These are phyloP conservation scores for Zelostemma sp. DNA, from an alignment of 1,140 invertebrate species.

Conservation along the genomic window DNA sequence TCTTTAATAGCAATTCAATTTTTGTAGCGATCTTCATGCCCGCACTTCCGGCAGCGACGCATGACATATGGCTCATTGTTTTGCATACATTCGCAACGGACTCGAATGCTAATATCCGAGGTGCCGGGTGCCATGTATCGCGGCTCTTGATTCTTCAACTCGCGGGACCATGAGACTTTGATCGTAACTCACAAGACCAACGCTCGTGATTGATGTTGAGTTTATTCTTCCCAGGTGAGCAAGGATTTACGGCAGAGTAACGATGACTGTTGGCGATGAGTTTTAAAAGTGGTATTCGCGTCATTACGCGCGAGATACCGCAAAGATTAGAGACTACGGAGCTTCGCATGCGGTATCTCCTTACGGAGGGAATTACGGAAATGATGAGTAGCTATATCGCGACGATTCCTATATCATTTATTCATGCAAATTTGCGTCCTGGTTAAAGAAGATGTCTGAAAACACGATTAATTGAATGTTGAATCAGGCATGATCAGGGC, in stretches of 20 bases:
- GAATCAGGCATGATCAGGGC: too few species aligned
- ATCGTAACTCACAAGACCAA: slow-evolving; percentile 24
- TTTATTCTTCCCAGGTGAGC: slow-evolving; percentile 53
- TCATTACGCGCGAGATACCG: slow-evolving; percentile 56
- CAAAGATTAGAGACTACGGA: slow-evolving; percentile 39
- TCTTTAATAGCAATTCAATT: too few species aligned
- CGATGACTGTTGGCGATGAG: slow-evolving; percentile 52
- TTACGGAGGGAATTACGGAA: slow-evolving; percentile 25
- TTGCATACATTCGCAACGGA: slow-evolving; percentile 22
- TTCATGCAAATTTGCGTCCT: too few species aligned
- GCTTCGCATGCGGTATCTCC: slow-evolving; percentile 15
- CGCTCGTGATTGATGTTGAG: slow-evolving; percentile 56
- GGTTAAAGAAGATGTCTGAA: too few species aligned
- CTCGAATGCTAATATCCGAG: slow-evolving; percentile 7
- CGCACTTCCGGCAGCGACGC: slow-evolving; percentile 14
- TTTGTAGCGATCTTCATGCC: slow-evolving; percentile 5
- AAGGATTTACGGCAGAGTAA: slow-evolving; percentile 59
- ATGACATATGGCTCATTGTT: slow-evolving; percentile 23
- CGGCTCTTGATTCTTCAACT: slow-evolving; percentile 10
- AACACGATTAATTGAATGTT: too few species aligned
- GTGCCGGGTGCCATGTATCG: too few species aligned
- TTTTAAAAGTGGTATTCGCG: slow-evolving; percentile 52
- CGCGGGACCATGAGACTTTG: slow-evolving; percentile 12
- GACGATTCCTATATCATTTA: too few species aligned
- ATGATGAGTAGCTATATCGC: slow-evolving; percentile 16